Evolutionary conservation across 2,797 vertebrate species (phyloP).

Genomic region (Odontamblyopus lacepedii): DNA sequence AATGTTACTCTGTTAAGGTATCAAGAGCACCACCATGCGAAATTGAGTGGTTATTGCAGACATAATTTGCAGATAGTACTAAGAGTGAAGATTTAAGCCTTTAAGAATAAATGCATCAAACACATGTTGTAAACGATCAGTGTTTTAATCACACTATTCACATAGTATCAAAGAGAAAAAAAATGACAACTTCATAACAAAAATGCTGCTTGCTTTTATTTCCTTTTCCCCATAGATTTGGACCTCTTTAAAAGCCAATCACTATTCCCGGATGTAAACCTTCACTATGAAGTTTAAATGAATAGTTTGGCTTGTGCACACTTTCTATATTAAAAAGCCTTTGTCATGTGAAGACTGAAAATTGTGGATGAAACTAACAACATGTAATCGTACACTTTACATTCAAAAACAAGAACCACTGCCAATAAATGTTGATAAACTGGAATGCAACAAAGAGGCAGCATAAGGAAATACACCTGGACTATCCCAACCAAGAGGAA

Average conservation of each 20-base stretch:
- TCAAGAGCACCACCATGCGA: background rate
- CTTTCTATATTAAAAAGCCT: slow-evolving; percentile 28
- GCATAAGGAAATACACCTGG: slow-evolving; percentile 31
- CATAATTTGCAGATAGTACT: no score
- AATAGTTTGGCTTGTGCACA: slow-evolving; percentile 30
- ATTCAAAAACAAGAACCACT: slow-evolving; percentile 51
- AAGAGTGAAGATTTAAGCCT: no score
- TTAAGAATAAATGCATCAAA: no score
- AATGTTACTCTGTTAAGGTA: background rate
- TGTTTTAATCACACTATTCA: slow-evolving; percentile 86
- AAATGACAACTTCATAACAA: slow-evolving; percentile 43
- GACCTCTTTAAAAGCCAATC: slow-evolving; percentile 16
- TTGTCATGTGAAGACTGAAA: slow-evolving; percentile 39
- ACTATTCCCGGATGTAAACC: slow-evolving; percentile 44
- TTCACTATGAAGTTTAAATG: slow-evolving; percentile 51
- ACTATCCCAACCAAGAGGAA: slow-evolving; percentile 49
- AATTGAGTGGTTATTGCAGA: background rate
- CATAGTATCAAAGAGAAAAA: slow-evolving; percentile 80
- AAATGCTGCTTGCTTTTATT: slow-evolving; percentile 39
- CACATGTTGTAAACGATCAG: slow-evolving; percentile 37
- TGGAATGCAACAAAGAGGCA: slow-evolving; percentile 65
- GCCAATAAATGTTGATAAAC: slow-evolving; percentile 40
- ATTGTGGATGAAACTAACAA: slow-evolving; percentile 36
- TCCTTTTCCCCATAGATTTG: slow-evolving; percentile 24
- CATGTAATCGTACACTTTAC: slow-evolving; percentile 55